Conservation (phyloP, 2,797 vertebrate genomes). For the Pitangus sulphuratus region DNA sequence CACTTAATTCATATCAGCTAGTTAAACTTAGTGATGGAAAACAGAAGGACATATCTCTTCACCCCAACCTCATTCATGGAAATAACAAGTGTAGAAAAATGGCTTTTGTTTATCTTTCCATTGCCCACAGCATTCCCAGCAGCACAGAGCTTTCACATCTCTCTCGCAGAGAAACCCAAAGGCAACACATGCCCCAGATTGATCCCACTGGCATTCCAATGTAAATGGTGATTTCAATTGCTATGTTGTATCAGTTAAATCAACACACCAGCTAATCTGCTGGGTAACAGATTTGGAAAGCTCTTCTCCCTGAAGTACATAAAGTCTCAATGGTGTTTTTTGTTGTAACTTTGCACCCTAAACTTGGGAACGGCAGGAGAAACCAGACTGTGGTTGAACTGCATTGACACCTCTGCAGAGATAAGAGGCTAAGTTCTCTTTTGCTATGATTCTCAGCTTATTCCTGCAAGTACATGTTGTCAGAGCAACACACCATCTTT, state of each 20-base stretch:
- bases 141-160: not conserved
- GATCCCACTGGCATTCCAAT: not conserved
- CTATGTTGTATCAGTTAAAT: not conserved
- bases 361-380: not conserved
- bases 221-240: not conserved
- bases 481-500: not conserved
- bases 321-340: not conserved
- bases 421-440: slow-evolving; percentile 1
- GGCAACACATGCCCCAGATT: not conserved
- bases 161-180: not conserved
- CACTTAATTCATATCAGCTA: not conserved
- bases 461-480: not conserved
- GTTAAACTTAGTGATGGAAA: not conserved
- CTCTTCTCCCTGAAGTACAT: not conserved
- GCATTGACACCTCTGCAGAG: not conserved
- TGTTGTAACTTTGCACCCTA: not conserved
- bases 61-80: not conserved
- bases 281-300: not conserved
- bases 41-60: not conserved
- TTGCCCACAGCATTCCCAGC: not conserved
- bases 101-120: not conserved
- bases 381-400: not conserved
- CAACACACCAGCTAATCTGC: not conserved
- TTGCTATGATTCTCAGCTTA: not conserved
- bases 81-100: not conserved